These are phyloP conservation scores for Meandrusa payeni DNA, from an alignment of 2,888 invertebrate species.

Conservation along the genomic window DNA sequence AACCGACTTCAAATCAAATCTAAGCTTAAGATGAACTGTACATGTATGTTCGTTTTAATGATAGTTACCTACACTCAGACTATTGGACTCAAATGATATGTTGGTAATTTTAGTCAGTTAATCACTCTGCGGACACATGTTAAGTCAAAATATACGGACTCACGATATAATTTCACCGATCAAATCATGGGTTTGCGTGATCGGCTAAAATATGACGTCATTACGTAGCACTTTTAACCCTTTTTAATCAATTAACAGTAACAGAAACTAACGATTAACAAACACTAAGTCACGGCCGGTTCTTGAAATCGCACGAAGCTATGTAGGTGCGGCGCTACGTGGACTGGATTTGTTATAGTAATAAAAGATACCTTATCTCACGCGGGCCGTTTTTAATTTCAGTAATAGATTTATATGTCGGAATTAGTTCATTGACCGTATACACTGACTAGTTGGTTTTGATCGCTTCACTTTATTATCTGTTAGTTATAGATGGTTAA, in stretches of 20 bases:
- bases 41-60: too few relatives aligned
- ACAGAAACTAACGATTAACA: constrained; percentile 46
- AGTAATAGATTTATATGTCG: constrained; percentile 35
- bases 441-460: constrained; percentile 39
- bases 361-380: constrained; percentile 30
- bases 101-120: too few relatives aligned
- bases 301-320: constrained; percentile 6
- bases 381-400: constrained; percentile 30
- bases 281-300: constrained; percentile 38
- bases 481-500: too few relatives aligned
- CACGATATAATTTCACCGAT: not conserved
- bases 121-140: too few relatives aligned
- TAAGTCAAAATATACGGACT: not conserved
- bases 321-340: constrained; percentile 23
- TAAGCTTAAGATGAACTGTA: too few relatives aligned
- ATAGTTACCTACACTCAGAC: too few relatives aligned
- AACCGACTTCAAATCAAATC: too few relatives aligned
- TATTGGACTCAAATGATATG: too few relatives aligned
- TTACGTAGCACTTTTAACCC: constrained; percentile 25
- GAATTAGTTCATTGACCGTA: constrained; percentile 34
- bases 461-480: constrained; percentile 40
- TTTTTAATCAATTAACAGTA: constrained; percentile 33
- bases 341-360: constrained; percentile 20
- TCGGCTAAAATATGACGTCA: constrained; percentile 10
- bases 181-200: constrained; percentile 3